Evolutionary conservation across 2,888 invertebrate species (phyloP), one percentile per base, ranked within the genome.

Genomic region (Dryobota labecula): DNA sequence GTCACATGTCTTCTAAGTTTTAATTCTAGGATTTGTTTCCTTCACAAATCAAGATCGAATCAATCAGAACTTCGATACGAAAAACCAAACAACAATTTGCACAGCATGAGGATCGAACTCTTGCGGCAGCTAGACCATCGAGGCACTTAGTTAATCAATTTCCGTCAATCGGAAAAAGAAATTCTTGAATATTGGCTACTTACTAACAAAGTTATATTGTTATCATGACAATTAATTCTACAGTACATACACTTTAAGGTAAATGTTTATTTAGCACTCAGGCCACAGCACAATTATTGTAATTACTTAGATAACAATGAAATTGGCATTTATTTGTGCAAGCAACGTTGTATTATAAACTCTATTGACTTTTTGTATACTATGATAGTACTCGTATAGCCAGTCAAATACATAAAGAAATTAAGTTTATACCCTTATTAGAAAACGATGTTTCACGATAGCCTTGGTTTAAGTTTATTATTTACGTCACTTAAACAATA

Each of bases 261-360:
- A 33, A 41, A 30, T 38, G 15, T 43, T 36, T 43, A 24, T 13
- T 45, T 45, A 43, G n/a, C 11, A 53, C 4, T 65, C 11, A n/a
- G 38, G n/a, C 38, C 7, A 33, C 33, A 36, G 27, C 36, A 36
- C 6, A 36, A 53, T 45, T 27, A 45, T 27, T 53, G 15, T 36
- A 27, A 53, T 43, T 27, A 36, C 24, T 43, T n/a, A 24, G 30
- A 70, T 33, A 30, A 70, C 70, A 49, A 27, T 49, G 13, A 49
- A n/a, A 58, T 18, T 33, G 9, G 58, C 49, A 41, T 66, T 27
- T 49, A 49, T 41, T 30, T 71, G 30, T 20, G 9, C 45, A 33
- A 24, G 18, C 45, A 38, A 24, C 33, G 1, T 43, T 45, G 20
- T 27, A 51, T 20, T 27, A 30, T 2, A 54, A 47, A 27, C 51